phyloP scores from a whole-genome alignment of 2,797 vertebrate species.

The Zalophus californianus region DNA sequence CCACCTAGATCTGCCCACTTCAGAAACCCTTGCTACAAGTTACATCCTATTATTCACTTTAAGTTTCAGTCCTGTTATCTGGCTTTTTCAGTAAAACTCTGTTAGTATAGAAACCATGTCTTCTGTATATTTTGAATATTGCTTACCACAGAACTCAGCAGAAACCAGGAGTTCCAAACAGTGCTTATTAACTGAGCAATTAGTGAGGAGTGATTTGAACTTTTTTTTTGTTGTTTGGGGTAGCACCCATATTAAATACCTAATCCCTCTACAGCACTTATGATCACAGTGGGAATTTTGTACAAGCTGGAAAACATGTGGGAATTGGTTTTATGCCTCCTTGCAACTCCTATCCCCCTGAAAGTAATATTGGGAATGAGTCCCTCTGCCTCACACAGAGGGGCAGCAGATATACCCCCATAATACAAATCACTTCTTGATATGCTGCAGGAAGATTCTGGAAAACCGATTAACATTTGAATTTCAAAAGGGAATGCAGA shows the following conservation, averaged over 20 bases:
- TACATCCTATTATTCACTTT: background rate
- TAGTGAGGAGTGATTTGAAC: background rate
- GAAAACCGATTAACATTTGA: background rate
- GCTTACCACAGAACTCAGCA: background rate
- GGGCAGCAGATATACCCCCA: background rate
- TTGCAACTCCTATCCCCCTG: background rate
- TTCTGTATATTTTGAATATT: background rate
- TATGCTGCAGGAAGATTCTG: background rate
- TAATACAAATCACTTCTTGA: background rate
- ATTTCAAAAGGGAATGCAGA: background rate
- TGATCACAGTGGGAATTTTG: background rate
- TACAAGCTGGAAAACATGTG: background rate
- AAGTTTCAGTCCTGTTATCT: background rate
- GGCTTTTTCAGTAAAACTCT: background rate
- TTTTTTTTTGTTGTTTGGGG: background rate
- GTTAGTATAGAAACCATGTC: background rate
- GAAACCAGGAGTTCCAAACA: background rate
- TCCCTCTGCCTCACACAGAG: background rate
- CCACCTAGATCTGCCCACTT: background rate
- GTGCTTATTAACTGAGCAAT: background rate
- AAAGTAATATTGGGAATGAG: background rate
- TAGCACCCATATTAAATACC: background rate
- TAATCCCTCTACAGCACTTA: background rate
- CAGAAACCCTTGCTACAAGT: background rate
- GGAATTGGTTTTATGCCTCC: background rate